Conservation (phyloP, 1,140 invertebrate genomes). For the Drosophila mojavensis region DNA sequence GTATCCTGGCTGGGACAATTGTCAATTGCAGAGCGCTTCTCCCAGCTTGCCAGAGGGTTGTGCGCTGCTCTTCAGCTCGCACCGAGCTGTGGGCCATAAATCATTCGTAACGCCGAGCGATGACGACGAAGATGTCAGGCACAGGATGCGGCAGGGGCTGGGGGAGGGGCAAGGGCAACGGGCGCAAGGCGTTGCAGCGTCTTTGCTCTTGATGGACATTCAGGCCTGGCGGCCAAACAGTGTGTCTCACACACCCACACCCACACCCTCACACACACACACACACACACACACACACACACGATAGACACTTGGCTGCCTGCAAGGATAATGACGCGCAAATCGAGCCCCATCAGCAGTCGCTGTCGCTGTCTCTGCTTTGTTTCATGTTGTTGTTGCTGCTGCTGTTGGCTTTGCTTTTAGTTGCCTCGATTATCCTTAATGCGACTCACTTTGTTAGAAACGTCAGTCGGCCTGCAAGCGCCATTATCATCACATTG, state of each 20-base stretch:
- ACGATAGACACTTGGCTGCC: constrained; percentile 22
- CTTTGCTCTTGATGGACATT: constrained; percentile 71
- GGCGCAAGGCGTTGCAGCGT: constrained; percentile 62
- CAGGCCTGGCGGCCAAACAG: constrained; percentile 53
- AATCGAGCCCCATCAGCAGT: constrained; percentile 59
- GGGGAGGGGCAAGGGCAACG: constrained; percentile 15
- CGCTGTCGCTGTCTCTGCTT: constrained; percentile 55
- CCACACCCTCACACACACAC: neutral
- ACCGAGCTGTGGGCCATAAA: constrained; percentile 48
- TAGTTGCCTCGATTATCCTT: constrained; percentile 82
- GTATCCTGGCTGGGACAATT: constrained; percentile 55
- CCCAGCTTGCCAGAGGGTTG: constrained; percentile 39
- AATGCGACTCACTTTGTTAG: constrained; percentile 82
- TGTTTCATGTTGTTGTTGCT: constrained; percentile 67
- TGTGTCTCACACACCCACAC: constrained; percentile 2
- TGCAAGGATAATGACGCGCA: constrained; percentile 76
- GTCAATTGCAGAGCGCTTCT: constrained; percentile 72
- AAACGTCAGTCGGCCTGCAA: constrained; percentile 81
- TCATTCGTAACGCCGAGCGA: constrained; percentile 57
- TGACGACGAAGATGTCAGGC: constrained; percentile 70
- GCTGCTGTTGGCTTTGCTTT: constrained; percentile 57
- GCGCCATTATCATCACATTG: constrained; percentile 76
- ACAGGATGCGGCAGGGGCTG: constrained; percentile 64
- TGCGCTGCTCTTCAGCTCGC: constrained; percentile 48
- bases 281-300: neutral